These are phyloP conservation scores for Episyrphus balteatus DNA, from an alignment of 1,140 invertebrate species.

Conservation along the genomic window DNA sequence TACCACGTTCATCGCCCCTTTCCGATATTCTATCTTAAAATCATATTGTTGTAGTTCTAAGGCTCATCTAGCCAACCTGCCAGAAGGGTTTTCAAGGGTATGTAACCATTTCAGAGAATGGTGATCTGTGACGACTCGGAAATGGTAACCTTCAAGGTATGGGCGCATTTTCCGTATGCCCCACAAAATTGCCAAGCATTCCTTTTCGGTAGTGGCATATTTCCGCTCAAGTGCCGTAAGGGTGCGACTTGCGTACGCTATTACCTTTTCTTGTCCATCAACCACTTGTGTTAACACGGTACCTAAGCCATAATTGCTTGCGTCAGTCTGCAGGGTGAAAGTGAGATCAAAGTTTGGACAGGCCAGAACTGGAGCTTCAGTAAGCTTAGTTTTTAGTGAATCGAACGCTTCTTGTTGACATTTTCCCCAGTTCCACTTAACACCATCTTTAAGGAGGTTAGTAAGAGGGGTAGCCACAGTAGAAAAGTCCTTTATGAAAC, in stretches of 20 bases:
- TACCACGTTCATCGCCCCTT: conserved; percentile 14
- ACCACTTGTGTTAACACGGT: too few relatives aligned
- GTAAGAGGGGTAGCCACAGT: conserved; percentile 4
- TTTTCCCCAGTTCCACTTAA: too few relatives aligned
- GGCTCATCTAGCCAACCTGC: conserved; percentile 9
- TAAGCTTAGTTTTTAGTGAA: too few relatives aligned
- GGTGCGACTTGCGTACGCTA: not conserved
- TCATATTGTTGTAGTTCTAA: conserved; percentile 15
- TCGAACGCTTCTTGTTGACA: too few relatives aligned
- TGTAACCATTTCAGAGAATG: not conserved
- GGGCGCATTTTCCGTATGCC: too few relatives aligned
- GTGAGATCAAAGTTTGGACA: too few relatives aligned
- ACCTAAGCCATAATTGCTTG: too few relatives aligned
- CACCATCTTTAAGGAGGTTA: not conserved
- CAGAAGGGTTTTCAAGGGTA: not conserved
- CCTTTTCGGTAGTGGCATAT: not conserved
- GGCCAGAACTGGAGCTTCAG: too few relatives aligned
- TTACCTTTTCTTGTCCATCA: too few relatives aligned
- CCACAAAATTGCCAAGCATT: too few relatives aligned
- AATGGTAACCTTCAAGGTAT: too few relatives aligned
- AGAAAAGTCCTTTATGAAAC: conserved; percentile 7
- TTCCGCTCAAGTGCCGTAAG: not conserved
- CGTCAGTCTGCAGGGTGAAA: too few relatives aligned
- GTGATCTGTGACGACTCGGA: not conserved
- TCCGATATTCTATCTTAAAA: conserved; percentile 13